Evolutionary conservation across 2,888 invertebrate genomes (phyloP).

Genomic region (Nephrocerus scutellatus): DNA sequence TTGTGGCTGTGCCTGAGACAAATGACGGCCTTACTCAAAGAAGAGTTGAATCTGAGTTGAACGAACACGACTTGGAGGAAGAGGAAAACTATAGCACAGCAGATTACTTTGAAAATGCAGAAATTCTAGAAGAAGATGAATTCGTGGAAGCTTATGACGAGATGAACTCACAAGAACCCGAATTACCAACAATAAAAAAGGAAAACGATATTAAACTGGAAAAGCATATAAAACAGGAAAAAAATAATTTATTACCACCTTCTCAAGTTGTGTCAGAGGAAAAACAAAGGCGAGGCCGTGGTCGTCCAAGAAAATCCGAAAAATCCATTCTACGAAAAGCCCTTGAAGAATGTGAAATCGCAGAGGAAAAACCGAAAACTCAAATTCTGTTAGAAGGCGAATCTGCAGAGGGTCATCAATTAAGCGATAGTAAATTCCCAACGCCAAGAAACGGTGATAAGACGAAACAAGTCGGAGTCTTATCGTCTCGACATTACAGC

Average conservation of each 20-base stretch:
- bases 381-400: not conserved
- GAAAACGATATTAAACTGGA: constrained; percentile 14
- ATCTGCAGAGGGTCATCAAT: no score
- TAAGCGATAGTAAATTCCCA: no score
- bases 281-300: constrained; percentile 18
- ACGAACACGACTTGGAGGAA: constrained; percentile 12
- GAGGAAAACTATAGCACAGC: constrained; percentile 13
- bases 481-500: no score
- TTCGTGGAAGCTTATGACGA: constrained; percentile 15
- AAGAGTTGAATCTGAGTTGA: not conserved
- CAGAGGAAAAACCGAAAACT: not conserved
- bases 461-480: no score
- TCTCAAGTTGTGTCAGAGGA: no score
- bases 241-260: not conserved
- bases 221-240: constrained; percentile 2
- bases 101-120: constrained; percentile 12
- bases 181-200: no score
- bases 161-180: not conserved
- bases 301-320: constrained; percentile 17
- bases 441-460: no score
- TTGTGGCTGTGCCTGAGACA: not conserved
- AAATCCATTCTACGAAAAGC: not conserved
- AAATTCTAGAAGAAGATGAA: constrained; percentile 10
- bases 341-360: constrained; percentile 8
- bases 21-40: not conserved